Percentiles rank a stretch among this genome's conserved stretches.
Evolutionary conservation across 2,888 invertebrate genomes (phyloP).

Genomic region (Carabus problematicus): DNA sequence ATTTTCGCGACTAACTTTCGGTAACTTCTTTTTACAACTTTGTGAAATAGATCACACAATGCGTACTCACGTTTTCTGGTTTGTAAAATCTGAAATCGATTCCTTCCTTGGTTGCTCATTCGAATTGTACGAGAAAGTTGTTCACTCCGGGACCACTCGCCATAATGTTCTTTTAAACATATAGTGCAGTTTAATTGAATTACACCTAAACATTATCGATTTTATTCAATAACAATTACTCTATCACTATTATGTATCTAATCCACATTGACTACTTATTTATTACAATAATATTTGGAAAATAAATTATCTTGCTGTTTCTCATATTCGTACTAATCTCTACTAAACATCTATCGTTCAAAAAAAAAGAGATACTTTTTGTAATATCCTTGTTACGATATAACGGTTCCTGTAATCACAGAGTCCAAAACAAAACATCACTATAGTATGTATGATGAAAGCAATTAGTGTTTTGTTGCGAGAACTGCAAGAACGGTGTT

Average conservation of each 20-base stretch:
- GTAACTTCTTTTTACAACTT: constrained; percentile 31
- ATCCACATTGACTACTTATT: too few relatives aligned
- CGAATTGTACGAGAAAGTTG: constrained; percentile 4
- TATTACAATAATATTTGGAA: too few relatives aligned
- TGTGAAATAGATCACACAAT: constrained; percentile 37
- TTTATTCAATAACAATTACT: too few relatives aligned
- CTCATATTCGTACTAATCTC: too few relatives aligned
- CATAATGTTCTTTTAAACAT: constrained; percentile 31
- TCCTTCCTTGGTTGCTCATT: neutral
- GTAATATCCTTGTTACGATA: neutral
- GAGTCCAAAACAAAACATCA: neutral
- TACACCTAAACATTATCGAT: constrained; percentile 20
- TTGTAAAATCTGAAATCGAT: constrained; percentile 35
- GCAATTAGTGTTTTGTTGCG: constrained; percentile 25
- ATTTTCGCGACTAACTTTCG: constrained; percentile 28
- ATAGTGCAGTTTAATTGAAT: constrained; percentile 26
- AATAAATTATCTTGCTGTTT: too few relatives aligned
- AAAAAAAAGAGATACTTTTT: constrained; percentile 5
- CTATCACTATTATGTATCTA: too few relatives aligned
- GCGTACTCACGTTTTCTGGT: constrained; percentile 28
- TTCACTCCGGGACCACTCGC: constrained; percentile 21
- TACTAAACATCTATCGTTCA: too few relatives aligned
- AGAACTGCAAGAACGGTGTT: constrained; percentile 15
- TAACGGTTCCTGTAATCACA: constrained; percentile 12
- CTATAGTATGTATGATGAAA: constrained; percentile 10